Evolutionary conservation across 2,113 vertebrate genomes (phyloP).

Genomic region (Felis chaus): DNA sequence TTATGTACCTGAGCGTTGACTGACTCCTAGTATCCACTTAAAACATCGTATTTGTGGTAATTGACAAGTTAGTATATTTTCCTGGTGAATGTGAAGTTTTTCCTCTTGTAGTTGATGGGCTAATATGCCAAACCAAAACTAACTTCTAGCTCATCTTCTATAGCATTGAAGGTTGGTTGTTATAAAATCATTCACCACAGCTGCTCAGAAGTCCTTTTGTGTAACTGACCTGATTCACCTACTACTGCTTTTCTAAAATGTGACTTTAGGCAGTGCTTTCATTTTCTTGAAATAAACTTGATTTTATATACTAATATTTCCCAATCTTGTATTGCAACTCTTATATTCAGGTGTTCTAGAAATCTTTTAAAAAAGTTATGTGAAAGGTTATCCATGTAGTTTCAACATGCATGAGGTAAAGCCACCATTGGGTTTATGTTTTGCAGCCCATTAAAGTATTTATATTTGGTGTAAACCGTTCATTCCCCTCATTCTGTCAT

Average conservation of each 20-base stretch:
- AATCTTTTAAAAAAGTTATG: background rate
- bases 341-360: background rate
- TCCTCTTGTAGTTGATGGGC: background rate
- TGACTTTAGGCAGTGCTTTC: background rate
- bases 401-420: background rate
- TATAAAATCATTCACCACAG: background rate
- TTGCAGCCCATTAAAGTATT: background rate
- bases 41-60: background rate
- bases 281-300: constrained; percentile 17
- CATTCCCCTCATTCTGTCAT: background rate
- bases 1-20: background rate
- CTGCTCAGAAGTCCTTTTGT: background rate
- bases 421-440: background rate
- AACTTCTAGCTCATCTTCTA: background rate
- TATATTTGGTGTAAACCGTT: background rate
- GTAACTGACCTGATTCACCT: background rate
- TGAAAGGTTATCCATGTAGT: background rate
- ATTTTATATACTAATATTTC: background rate
- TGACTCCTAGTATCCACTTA: background rate
- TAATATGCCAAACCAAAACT: background rate
- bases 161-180: background rate
- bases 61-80: constrained; percentile 19
- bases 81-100: background rate
- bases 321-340: background rate
- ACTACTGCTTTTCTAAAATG: background rate